Conservation (phyloP, 2,888 invertebrate species). For the Blera fallax region DNA sequence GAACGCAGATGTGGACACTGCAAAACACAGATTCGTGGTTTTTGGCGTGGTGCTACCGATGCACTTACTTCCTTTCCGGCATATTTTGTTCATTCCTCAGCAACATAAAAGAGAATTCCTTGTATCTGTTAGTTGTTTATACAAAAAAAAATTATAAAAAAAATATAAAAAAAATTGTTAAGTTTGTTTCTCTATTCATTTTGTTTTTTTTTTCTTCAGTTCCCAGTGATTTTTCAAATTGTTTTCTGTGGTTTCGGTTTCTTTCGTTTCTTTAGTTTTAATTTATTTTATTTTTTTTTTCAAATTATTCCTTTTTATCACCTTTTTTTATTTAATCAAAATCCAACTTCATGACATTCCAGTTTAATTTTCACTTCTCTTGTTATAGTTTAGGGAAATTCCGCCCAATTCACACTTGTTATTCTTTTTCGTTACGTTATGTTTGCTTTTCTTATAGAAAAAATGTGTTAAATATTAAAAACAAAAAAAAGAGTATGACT, state of each 20-base stretch:
- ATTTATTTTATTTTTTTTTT: conserved; percentile 10
- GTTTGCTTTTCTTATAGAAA: not conserved
- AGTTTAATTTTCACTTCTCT: not conserved
- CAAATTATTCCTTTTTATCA: too few species aligned
- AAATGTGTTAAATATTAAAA: conserved; percentile 19
- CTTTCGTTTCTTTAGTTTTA: not conserved
- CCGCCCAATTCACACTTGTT: not conserved
- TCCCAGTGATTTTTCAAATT: not conserved
- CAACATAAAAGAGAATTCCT: not conserved
- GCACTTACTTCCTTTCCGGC: conserved; percentile 15
- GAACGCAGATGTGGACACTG: too few species aligned
- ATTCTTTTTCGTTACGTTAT: conserved; percentile 10
- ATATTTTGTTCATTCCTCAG: not conserved
- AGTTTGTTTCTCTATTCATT: conserved; percentile 11
- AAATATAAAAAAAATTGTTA: conserved; percentile 35
- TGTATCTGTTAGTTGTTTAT: conserved; percentile 31
- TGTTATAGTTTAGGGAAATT: conserved; percentile 10
- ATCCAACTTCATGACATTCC: conserved; percentile 1
- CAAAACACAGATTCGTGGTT: too few species aligned
- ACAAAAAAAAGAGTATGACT: not conserved
- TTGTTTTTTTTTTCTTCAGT: not conserved
- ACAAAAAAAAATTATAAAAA: not conserved
- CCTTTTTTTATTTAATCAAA: conserved; percentile 1
- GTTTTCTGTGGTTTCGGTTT: conserved; percentile 1
- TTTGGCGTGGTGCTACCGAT: too few species aligned